Evolutionary conservation across 2,113 vertebrate species (phyloP).

Genomic region (Equus przewalskii): DNA sequence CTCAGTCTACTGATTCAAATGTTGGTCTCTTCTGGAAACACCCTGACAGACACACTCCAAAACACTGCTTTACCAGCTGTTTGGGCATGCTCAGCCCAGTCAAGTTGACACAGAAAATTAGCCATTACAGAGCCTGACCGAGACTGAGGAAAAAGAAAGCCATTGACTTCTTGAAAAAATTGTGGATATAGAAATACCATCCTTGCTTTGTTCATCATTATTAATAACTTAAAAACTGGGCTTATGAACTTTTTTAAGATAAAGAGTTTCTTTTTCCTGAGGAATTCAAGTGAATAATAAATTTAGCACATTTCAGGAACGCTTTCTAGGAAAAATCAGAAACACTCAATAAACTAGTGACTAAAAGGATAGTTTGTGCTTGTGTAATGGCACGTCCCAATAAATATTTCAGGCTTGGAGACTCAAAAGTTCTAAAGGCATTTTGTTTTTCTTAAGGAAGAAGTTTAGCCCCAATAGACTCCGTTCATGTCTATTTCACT

Average conservation of each 20-base stretch:
- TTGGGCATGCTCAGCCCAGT: background rate
- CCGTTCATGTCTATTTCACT: background rate
- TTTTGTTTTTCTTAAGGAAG: background rate
- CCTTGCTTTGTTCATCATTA: background rate
- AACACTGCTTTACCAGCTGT: background rate
- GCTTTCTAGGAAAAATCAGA: background rate
- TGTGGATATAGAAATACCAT: background rate
- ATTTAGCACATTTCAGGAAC: background rate
- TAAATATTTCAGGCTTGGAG: background rate
- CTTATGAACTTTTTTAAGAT: background rate
- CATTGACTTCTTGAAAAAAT: background rate
- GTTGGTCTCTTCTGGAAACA: background rate
- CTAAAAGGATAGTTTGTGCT: background rate
- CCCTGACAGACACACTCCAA: background rate
- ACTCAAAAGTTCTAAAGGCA: background rate
- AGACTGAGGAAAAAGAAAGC: background rate
- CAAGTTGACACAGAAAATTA: background rate
- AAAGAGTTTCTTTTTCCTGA: background rate
- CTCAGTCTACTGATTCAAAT: background rate
- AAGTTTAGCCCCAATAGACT: background rate
- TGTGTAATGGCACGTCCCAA: background rate
- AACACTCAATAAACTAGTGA: background rate
- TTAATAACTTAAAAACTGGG: background rate
- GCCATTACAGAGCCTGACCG: background rate
- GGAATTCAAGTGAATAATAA: constrained; percentile 41